Percentiles rank a stretch among this genome's conserved stretches.
phyloP scores from a whole-genome alignment of 2,113 vertebrate species.

The Pelodiscus sinensis region DNA sequence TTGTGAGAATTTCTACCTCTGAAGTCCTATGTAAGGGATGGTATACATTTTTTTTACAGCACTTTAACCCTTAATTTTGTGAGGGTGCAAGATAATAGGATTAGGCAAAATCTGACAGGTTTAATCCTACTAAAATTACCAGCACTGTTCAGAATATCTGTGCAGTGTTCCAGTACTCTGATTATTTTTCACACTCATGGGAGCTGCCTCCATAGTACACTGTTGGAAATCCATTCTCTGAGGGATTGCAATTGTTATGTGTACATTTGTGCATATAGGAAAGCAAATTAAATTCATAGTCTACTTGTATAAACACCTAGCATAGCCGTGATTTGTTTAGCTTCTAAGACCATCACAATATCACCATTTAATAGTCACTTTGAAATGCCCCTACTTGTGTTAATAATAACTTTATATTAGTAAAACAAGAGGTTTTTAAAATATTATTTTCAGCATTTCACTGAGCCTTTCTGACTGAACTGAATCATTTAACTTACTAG shows the following conservation, averaged over 20 bases:
- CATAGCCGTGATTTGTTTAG: not conserved
- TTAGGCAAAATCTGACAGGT: not conserved
- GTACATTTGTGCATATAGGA: rapidly evolving
- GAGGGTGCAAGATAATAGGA: not conserved
- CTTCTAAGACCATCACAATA: not conserved
- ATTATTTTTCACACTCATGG: not conserved
- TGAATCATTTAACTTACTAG: not conserved
- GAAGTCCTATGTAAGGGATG: rapidly evolving
- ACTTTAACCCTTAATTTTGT: not conserved
- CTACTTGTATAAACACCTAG: not conserved
- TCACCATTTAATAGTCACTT: not conserved
- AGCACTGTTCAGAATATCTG: not conserved
- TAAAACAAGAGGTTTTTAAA: not conserved
- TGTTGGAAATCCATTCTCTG: not conserved
- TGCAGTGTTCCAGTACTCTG: not conserved
- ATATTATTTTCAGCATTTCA: not conserved
- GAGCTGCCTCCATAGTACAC: not conserved
- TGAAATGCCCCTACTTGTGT: not conserved
- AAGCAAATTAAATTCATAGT: not conserved
- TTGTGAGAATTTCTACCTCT: not conserved
- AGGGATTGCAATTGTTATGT: not conserved
- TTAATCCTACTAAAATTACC: not conserved
- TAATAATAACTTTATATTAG: not conserved
- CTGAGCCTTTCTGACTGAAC: not conserved
- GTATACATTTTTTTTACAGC: not conserved